Percentiles rank a stretch among this genome's conserved stretches.
Conservation (phyloP, 2,113 vertebrate genomes). For the Chamaea fasciata region DNA sequence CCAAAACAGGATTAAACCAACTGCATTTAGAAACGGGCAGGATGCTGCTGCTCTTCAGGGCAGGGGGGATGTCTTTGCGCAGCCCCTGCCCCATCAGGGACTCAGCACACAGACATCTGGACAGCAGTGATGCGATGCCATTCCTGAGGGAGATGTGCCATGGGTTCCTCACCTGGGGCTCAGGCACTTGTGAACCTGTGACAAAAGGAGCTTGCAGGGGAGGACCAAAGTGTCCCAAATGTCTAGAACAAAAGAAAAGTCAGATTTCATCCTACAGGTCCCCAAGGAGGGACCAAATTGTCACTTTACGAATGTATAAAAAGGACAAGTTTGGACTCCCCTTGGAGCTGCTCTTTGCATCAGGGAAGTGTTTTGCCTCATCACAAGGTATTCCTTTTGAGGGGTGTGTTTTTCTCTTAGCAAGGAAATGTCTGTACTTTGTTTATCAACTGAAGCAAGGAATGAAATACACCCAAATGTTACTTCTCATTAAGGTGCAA, state of each 20-base stretch:
- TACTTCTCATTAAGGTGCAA: not conserved
- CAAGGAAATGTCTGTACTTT: not conserved
- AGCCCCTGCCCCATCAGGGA: not conserved
- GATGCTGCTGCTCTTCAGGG: not conserved
- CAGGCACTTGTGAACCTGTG: accelerated
- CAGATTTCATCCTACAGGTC: not conserved
- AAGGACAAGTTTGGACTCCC: not conserved
- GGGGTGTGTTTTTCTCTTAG: accelerated
- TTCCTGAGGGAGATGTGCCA: not conserved
- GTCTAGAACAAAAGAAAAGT: not conserved
- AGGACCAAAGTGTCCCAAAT: accelerated
- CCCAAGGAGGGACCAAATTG: not conserved
- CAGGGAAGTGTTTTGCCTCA: not conserved
- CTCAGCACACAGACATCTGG: accelerated
- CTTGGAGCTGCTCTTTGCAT: not conserved
- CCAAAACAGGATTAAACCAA: not conserved
- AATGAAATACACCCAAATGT: not conserved
- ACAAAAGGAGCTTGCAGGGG: not conserved
- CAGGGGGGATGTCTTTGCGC: not conserved
- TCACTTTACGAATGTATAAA: not conserved
- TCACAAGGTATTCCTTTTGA: not conserved
- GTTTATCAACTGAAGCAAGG: not conserved
- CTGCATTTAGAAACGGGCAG: not conserved
- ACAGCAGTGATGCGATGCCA: accelerated
- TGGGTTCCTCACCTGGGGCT: not conserved